Base-by-base conservation (phyloP, 2,888 invertebrate genomes). In the Resseliella maxima region DNA sequence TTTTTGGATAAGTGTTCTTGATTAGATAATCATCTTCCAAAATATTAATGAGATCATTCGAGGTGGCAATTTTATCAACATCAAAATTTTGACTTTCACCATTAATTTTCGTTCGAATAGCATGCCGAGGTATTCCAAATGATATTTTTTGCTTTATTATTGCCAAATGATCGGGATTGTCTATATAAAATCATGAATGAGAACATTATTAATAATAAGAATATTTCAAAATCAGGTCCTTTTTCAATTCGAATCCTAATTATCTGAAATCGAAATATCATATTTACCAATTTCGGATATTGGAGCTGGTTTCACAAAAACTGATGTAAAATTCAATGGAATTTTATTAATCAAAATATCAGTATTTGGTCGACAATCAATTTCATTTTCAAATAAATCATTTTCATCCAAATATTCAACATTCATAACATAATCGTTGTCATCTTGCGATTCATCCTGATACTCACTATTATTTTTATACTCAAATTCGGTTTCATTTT, bases 11-110 rank as follows among this genome's bases (percentile, higher is more conserved):
- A 5, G 35, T 12, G n/a, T 18, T 85, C 50, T 46, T 50, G 50
- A 2, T 46, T 18, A 18, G 85, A 45, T 85, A 85, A 46, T 85
- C 50, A 27, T 85, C 85, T 38, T 85, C 85, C 85, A 85, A 27
- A 27, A 85, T 85, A 85, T 85, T 31, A 12, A 85, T 50, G 0
- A 85, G 27, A 31, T 85, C 85, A n/a, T 85, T 50, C 3, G 85
- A 85, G 12, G 41, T 85, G 18, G 46, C 46, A 45, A 85, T 85
- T 85, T 85, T 85, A 21, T 85, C 50, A 0, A 85, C 85, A 35
- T 85, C 85, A 8, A 85, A 46, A 21, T 27, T 45, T 24, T 85
- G 12, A 21, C 31, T 18, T 2, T 15, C 18, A 31, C 35, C 18
- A 5, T 38, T 31, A 0, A 1, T 27, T 85, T 46, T 46, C 18